Base-by-base conservation (phyloP, 2,113 vertebrate species). In the Eclectus roratus region DNA sequence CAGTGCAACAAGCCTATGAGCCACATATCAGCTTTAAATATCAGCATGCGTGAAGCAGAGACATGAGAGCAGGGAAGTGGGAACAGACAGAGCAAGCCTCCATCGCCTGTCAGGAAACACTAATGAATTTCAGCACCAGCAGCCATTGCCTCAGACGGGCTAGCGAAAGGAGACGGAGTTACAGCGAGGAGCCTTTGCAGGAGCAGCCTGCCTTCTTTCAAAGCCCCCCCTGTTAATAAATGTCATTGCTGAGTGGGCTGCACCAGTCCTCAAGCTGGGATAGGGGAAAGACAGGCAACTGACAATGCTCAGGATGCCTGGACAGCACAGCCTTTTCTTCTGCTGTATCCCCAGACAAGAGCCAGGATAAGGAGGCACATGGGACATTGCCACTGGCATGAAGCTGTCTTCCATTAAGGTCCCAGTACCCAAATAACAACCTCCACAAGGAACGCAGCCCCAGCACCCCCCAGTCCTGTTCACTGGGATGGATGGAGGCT, bases 41-140 rank as follows among this genome's bases (percentile, higher is more conserved):
- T 95, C 98, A 98, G 95, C 78, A 56, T 93, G 94, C 96, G 41
- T 93, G 97, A 98, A 98, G 98, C 97, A 91, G 95, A 95, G 98
- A 96, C 96, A 97, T 46, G 84, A 97, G 97, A 98, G 97, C 92
- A 71, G 97, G 94, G 88, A 96, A 97, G 96, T 91, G 87, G 96
- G 96, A 98, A 97, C 94, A 97, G 97, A 97, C 96, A 97, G 97
- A 91, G 55, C 90, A 76, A 70, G 85, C 89, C 97, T 98, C 97
- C 96, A 97, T 96, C 84, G 96, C 96, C 97, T 98, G 98, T 98
- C 98, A 98, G 97, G 92, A 79, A 94, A 92, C 97, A 97, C 98
- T 98, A 98, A 98, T 98, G 98, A 98, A 98, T 98, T 97, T 97
- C 97, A 98, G 95, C 96, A 95, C 88, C 91, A 87, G 96, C 97